These are phyloP conservation scores for Psephotus haematonotus DNA, from an alignment of 2,113 vertebrate genomes.

Conservation along the genomic window DNA sequence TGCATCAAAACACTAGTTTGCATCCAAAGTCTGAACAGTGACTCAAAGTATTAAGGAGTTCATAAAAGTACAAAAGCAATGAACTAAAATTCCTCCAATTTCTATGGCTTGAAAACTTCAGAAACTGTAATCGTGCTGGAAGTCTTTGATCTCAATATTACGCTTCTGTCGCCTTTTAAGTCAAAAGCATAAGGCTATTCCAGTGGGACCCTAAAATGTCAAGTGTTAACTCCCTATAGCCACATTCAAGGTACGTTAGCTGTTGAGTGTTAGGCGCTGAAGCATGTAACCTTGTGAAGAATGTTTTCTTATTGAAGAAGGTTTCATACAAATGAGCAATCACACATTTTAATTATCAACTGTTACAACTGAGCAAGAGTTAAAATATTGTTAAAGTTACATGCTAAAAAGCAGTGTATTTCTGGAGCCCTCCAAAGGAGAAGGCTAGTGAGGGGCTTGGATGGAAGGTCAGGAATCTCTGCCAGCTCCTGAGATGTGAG, in stretches of 20 bases:
- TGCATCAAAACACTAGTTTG: neutral
- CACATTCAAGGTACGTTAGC: neutral
- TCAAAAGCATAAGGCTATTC: neutral
- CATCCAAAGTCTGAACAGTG: neutral
- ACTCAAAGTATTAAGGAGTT: neutral
- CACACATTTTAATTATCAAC: neutral
- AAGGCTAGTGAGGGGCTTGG: neutral
- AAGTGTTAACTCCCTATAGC: neutral
- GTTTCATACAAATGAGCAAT: neutral
- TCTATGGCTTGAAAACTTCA: neutral
- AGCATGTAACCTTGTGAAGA: fast-evolving
- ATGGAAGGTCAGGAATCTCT: fast-evolving
- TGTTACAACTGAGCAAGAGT: neutral
- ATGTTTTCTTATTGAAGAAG: neutral
- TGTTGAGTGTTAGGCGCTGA: neutral
- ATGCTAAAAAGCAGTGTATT: neutral
- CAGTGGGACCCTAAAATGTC: neutral
- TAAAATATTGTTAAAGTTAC: neutral
- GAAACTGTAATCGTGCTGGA: neutral
- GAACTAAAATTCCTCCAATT: neutral
- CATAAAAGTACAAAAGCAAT: neutral
- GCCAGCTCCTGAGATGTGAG: neutral
- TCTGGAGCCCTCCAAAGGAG: neutral
- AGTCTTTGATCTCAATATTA: constrained; percentile 8
- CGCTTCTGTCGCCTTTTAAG: constrained; percentile 8